phyloP scores from a whole-genome alignment of 2,113 vertebrate genomes.

The Passer domesticus region DNA sequence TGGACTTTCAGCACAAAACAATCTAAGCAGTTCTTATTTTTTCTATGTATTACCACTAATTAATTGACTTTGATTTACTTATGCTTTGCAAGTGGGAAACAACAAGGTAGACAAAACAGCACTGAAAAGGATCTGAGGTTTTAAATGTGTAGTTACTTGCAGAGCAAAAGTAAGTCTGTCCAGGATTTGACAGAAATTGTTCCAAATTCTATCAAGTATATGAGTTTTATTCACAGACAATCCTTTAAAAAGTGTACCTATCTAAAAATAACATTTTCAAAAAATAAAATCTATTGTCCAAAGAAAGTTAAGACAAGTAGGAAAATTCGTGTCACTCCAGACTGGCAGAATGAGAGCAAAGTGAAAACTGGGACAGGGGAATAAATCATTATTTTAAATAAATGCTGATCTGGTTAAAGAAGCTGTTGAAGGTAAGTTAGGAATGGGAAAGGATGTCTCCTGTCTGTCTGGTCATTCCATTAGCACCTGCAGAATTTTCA shows the following conservation, averaged over 20 bases:
- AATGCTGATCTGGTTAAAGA: conserved; percentile 22
- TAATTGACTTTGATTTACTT: not conserved
- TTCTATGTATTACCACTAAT: not conserved
- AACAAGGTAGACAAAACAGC: not conserved
- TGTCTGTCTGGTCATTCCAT: not conserved
- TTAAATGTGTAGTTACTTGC: not conserved
- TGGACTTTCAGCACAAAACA: not conserved
- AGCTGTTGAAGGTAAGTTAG: not conserved
- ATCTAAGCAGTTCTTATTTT: not conserved
- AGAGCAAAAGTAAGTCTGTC: not conserved
- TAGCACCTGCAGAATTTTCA: not conserved
- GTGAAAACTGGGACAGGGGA: conserved; percentile 38
- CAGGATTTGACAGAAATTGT: not conserved
- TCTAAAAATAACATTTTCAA: not conserved
- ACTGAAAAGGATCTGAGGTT: not conserved
- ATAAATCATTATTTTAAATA: conserved; percentile 54
- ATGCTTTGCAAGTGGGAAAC: not conserved
- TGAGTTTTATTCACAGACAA: not conserved
- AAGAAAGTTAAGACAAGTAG: conserved; percentile 6
- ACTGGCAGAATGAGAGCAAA: conserved; percentile 55
- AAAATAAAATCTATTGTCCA: conserved; percentile 29
- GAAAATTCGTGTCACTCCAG: conserved; percentile 29
- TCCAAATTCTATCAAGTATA: not conserved
- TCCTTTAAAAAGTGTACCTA: not conserved
- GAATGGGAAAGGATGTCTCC: not conserved